A percentile compares a stretch with the other conserved stretches of the same genome.
These are phyloP conservation scores for Cepaea hortensis DNA, from an alignment of 2,888 invertebrate genomes.

Conservation along the genomic window DNA sequence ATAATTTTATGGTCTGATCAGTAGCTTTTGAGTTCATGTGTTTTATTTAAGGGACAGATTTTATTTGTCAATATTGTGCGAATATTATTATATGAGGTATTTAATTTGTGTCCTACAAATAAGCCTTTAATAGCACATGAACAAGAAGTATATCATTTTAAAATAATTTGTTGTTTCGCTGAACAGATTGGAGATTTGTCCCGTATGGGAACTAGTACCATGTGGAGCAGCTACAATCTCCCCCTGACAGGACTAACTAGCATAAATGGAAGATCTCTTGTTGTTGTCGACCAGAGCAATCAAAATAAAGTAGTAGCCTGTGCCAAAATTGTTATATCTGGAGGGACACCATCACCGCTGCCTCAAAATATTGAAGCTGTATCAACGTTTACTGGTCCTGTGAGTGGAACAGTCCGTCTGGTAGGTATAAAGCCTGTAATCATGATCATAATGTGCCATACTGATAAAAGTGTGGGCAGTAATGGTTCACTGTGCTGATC, in stretches of 20 bases:
- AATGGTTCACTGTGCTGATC: too few relatives aligned
- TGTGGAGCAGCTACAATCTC: slow-evolving; percentile 79
- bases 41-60: too few relatives aligned
- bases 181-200: slow-evolving; percentile 17
- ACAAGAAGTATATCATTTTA: background rate
- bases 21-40: too few relatives aligned
- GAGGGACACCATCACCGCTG: slow-evolving; percentile 11
- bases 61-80: too few relatives aligned
- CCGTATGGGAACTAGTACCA: background rate
- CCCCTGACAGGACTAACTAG: slow-evolving; percentile 88
- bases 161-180: background rate
- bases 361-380: slow-evolving; percentile 82
- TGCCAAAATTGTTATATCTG: slow-evolving; percentile 53
- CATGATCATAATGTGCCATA: background rate
- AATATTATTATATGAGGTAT: background rate
- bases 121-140: background rate
- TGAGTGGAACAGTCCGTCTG: slow-evolving; percentile 90
- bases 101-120: background rate
- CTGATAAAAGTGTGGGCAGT: too few relatives aligned
- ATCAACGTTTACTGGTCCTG: slow-evolving; percentile 87
- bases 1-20: too few relatives aligned
- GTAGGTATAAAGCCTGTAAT: slow-evolving; percentile 76
- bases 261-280: slow-evolving; percentile 84
- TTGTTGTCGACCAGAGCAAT: slow-evolving; percentile 83
- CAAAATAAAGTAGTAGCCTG: slow-evolving; percentile 70